A percentile compares a stretch with the other conserved stretches of the same genome.
These are phyloP conservation scores for Sipunculus nudus DNA, from an alignment of 2,888 invertebrate species.

Conservation along the genomic window DNA sequence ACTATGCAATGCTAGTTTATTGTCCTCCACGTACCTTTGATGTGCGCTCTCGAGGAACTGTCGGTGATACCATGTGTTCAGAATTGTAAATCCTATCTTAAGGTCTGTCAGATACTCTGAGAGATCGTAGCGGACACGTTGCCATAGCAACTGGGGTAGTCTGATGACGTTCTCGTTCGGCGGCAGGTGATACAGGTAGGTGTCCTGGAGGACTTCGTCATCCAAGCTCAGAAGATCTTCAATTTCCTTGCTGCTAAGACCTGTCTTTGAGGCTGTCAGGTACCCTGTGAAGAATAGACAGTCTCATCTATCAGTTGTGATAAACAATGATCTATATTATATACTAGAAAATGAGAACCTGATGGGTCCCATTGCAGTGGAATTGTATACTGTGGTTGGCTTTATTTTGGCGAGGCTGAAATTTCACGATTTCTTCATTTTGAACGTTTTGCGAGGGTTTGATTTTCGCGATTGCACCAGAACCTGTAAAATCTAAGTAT, in stretches of 20 bases:
- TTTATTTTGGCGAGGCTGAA: too few species aligned
- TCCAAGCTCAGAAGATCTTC: slow-evolving; percentile 56
- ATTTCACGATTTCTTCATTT: too few species aligned
- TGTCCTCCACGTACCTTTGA: slow-evolving; percentile 26
- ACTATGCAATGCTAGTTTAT: slow-evolving; percentile 29
- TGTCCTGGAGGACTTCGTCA: slow-evolving; percentile 56
- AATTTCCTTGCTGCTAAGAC: slow-evolving; percentile 48
- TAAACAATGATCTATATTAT: neutral
- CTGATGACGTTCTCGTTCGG: slow-evolving; percentile 49
- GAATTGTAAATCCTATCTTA: slow-evolving; percentile 39
- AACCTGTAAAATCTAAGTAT: too few species aligned
- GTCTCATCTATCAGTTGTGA: too few species aligned
- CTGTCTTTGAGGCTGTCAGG: slow-evolving; percentile 46
- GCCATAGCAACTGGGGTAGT: slow-evolving; percentile 49
- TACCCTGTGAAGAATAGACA: slow-evolving; percentile 48
- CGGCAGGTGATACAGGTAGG: slow-evolving; percentile 55
- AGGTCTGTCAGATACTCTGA: slow-evolving; percentile 44
- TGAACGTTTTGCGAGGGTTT: too few species aligned
- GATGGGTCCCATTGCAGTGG: too few species aligned
- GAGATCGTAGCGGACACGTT: slow-evolving; percentile 44
- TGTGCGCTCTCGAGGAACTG: slow-evolving; percentile 47
- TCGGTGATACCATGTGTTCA: slow-evolving; percentile 52
- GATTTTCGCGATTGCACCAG: too few species aligned
- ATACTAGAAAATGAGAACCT: neutral
- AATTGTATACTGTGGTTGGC: too few species aligned